Evolutionary conservation across 2,113 vertebrate genomes (phyloP).

Genomic region (Sinocyclocheilus maitianheensis): DNA sequence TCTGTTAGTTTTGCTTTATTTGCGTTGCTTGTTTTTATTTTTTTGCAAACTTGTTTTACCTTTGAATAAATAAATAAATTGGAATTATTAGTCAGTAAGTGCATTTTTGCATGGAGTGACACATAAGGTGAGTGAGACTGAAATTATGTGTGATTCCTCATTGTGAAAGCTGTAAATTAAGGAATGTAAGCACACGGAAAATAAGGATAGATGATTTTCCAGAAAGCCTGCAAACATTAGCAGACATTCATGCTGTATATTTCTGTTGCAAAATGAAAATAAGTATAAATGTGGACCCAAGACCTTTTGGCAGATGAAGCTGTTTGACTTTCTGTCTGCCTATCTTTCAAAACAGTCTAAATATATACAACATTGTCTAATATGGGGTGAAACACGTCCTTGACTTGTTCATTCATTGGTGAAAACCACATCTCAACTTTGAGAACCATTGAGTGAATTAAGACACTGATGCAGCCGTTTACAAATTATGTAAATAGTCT

Average conservation of each 20-base stretch:
- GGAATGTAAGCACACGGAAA: slow-evolving; percentile 42
- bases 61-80: slow-evolving; percentile 31
- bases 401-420: slow-evolving; percentile 4
- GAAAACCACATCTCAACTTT: slow-evolving; percentile 1
- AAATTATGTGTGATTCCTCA: slow-evolving; percentile 21
- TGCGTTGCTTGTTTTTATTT: background rate
- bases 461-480: background rate
- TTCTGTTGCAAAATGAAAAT: slow-evolving; percentile 36
- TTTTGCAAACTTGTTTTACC: slow-evolving; percentile 7
- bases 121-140: slow-evolving; percentile 4
- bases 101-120: background rate
- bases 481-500: background rate
- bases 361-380: slow-evolving; percentile 7
- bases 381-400: slow-evolving; percentile 9
- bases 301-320: slow-evolving; percentile 14
- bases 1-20: background rate
- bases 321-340: slow-evolving; percentile 7
- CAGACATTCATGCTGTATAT: slow-evolving; percentile 18
- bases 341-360: slow-evolving; percentile 16
- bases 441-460: background rate
- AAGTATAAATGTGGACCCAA: slow-evolving; percentile 1
- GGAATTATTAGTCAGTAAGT: background rate
- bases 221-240: slow-evolving; percentile 30
- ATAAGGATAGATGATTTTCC: slow-evolving; percentile 4
- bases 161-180: slow-evolving; percentile 33